phyloP scores from a whole-genome alignment of 2,113 vertebrate species.

The Chlorocebus sabaeus region DNA sequence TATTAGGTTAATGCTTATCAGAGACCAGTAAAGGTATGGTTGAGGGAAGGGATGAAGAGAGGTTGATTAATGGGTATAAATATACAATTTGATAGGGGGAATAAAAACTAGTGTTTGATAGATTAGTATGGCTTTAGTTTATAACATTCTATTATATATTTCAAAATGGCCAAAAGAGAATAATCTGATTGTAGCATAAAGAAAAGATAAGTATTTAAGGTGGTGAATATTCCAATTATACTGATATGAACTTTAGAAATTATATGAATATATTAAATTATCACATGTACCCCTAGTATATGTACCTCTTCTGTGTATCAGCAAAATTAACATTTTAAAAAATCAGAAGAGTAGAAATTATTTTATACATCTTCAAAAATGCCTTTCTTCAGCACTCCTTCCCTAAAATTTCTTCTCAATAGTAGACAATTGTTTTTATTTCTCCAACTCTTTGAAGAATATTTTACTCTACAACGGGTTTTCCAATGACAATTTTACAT shows the following conservation, averaged over 20 bases:
- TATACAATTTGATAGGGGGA: not conserved
- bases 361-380: not conserved
- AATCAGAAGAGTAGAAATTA: not conserved
- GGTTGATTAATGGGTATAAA: not conserved
- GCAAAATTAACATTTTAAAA: not conserved
- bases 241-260: not conserved
- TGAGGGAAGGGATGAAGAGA: not conserved
- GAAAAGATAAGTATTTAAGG: not conserved
- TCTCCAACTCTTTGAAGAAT: not conserved
- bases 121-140: not conserved
- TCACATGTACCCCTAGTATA: not conserved
- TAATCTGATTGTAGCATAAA: not conserved
- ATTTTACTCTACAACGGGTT: not conserved
- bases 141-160: not conserved
- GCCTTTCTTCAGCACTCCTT: not conserved
- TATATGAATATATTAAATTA: not conserved
- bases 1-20: not conserved
- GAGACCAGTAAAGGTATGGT: not conserved
- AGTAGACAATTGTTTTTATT: not conserved
- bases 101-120: not conserved
- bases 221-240: not conserved
- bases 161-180: not conserved
- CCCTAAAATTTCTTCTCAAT: not conserved
- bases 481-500: not conserved
- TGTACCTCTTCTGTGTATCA: not conserved